Conservation (phyloP, 2,888 invertebrate genomes). For the Campoplex capitator region DNA sequence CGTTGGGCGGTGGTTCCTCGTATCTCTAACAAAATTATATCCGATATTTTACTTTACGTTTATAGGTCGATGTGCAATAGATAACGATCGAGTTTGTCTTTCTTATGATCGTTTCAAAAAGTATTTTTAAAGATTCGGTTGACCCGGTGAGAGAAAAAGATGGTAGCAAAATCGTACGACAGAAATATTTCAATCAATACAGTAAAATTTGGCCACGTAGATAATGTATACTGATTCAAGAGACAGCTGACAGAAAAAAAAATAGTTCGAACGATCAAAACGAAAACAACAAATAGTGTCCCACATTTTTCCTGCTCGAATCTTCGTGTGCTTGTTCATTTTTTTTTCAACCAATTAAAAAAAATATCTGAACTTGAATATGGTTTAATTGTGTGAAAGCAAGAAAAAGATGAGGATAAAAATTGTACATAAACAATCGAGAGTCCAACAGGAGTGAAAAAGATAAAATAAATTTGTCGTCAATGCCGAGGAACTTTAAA, state of each 20-base stretch:
- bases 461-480: no score
- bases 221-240: not conserved
- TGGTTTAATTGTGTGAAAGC: not conserved
- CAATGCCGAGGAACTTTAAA: not conserved
- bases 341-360: not conserved
- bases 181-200: not conserved
- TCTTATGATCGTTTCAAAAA: not conserved
- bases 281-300: not conserved
- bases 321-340: not conserved
- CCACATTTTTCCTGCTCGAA: no score
- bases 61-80: conserved; percentile 1
- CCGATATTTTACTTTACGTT: not conserved
- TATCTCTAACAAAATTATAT: conserved; percentile 1
- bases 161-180: not conserved
- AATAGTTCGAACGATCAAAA: not conserved
- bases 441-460: not conserved
- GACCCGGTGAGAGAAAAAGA: not conserved
- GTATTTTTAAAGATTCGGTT: not conserved
- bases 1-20: not conserved
- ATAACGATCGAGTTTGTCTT: not conserved
- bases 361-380: no score
- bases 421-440: not conserved
- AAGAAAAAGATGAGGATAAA: not conserved
- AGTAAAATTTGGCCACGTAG: not conserved
- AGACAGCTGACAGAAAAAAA: not conserved